Percentiles rank a stretch among this genome's conserved stretches.
Evolutionary conservation across 2,888 invertebrate genomes (phyloP).

Genomic region (Drosophila atripex): DNA sequence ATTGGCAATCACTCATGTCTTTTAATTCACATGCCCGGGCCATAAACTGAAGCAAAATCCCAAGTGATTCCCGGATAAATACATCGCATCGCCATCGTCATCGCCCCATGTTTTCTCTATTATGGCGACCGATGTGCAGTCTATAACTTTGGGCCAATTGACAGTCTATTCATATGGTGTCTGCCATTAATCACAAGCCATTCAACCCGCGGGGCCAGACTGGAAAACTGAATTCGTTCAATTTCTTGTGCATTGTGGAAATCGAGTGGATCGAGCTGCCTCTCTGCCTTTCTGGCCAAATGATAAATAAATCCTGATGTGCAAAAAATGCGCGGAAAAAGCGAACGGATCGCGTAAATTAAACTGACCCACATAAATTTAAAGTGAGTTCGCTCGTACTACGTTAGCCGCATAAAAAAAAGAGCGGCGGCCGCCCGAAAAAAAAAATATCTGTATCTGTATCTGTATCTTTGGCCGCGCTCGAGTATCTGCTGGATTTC

Average conservation of each 20-base stretch:
- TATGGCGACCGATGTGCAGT: conserved; percentile 28
- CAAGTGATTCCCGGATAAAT: conserved; percentile 11
- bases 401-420: conserved; percentile 68
- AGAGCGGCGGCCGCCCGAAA: conserved; percentile 34
- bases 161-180: conserved; percentile 48
- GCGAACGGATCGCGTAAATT: conserved; percentile 68
- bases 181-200: conserved; percentile 51
- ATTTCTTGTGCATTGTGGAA: conserved; percentile 36
- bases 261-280: conserved; percentile 30
- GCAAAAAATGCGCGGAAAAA: conserved; percentile 51
- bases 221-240: conserved; percentile 30
- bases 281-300: conserved; percentile 9
- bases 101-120: conserved; percentile 20
- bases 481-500: conserved; percentile 54
- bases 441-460: conserved; percentile 32
- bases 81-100: not conserved
- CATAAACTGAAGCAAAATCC: conserved; percentile 32
- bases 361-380: conserved; percentile 78
- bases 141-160: conserved; percentile 54
- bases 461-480: conserved; percentile 54
- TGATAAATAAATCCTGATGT: conserved; percentile 60
- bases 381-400: conserved; percentile 58
- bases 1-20: conserved; percentile 20
- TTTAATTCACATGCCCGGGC: conserved; percentile 31
- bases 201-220: conserved; percentile 48